Evolutionary conservation across 2,113 vertebrate genomes (phyloP).

Genomic region (Prolemur simus): DNA sequence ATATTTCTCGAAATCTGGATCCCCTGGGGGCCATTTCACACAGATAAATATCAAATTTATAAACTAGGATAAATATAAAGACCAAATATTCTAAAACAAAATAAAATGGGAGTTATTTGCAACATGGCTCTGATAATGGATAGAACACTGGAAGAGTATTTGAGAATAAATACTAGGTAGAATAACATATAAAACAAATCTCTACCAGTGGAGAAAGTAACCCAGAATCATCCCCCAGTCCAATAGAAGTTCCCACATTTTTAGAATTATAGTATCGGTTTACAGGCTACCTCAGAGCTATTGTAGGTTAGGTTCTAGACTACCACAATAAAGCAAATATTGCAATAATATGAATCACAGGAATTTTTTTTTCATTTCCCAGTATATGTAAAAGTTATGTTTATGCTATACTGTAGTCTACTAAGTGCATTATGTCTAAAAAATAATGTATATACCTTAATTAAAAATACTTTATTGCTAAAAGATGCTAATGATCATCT

Average conservation of each 20-base stretch:
- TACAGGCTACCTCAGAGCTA: background rate
- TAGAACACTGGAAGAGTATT: background rate
- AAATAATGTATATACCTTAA: background rate
- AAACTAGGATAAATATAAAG: background rate
- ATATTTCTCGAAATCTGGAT: background rate
- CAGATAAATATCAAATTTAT: background rate
- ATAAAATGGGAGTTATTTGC: background rate
- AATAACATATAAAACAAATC: background rate
- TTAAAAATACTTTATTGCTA: background rate
- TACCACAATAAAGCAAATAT: background rate
- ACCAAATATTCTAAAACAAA: conserved; percentile 25
- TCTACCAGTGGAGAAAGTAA: background rate
- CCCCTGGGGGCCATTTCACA: background rate
- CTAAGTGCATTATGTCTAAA: background rate
- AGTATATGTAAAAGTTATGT: background rate
- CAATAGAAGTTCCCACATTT: background rate
- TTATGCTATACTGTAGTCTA: background rate
- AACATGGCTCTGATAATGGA: background rate
- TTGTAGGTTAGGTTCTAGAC: background rate
- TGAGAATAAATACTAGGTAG: conserved; percentile 40
- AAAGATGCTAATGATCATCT: background rate
- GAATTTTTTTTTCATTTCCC: background rate
- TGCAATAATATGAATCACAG: background rate
- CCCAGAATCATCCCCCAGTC: conserved; percentile 5
- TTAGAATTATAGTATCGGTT: background rate